phyloP scores from a whole-genome alignment of 1,140 invertebrate genomes.

The Caenorhabditis remanei region DNA sequence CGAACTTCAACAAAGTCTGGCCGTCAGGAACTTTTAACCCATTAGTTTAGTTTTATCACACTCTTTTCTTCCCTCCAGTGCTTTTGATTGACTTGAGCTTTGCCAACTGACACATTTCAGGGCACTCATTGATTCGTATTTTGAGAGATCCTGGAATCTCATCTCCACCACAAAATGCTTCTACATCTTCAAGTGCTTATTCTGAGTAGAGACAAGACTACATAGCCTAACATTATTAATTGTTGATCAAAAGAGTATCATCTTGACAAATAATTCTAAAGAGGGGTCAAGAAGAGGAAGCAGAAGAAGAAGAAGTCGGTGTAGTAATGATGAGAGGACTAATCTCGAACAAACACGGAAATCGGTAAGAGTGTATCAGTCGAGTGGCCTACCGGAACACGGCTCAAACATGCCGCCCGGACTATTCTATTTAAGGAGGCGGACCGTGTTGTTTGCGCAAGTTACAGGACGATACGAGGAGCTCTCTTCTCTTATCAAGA shows the following conservation, averaged over 20 bases:
- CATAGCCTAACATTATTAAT: not conserved
- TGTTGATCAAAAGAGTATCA: slow-evolving; percentile 51
- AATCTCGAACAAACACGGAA: slow-evolving; percentile 56
- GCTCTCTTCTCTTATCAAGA: slow-evolving; percentile 14
- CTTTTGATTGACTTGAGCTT: no score
- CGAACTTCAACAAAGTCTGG: no score
- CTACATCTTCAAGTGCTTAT: no score
- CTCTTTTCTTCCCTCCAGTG: no score
- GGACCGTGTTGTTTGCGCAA: slow-evolving; percentile 40
- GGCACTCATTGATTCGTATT: not conserved
- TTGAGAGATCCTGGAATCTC: no score
- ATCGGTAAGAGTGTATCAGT: slow-evolving; percentile 56
- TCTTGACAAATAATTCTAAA: slow-evolving; percentile 20
- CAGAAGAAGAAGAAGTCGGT: not conserved
- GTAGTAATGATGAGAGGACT: slow-evolving; percentile 51
- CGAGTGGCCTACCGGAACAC: slow-evolving; percentile 42
- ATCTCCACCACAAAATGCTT: no score
- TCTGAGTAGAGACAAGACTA: not conserved
- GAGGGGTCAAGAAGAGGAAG: slow-evolving; percentile 27
- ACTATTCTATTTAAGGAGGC: slow-evolving; percentile 52
- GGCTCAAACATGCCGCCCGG: slow-evolving; percentile 45
- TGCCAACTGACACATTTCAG: not conserved
- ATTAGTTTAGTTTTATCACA: no score
- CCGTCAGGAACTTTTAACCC: no score
- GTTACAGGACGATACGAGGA: slow-evolving; percentile 47